Base-by-base conservation (phyloP, 2,888 invertebrate genomes). In the Leptinotarsa tumamoca region DNA sequence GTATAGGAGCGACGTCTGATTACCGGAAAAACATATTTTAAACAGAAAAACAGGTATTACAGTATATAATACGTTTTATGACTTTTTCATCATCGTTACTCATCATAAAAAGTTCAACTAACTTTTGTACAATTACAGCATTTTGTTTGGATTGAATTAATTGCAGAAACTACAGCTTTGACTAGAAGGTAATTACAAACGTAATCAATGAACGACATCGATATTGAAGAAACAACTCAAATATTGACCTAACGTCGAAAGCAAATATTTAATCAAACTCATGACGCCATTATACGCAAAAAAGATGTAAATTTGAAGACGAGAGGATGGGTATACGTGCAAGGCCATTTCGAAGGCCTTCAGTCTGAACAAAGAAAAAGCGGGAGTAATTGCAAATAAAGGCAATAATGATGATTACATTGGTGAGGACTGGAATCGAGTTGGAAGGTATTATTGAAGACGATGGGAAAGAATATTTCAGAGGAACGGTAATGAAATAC, bases 331-430 rank as follows among this genome's bases (percentile, higher is more conserved):
- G 43, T 43, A 43, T 75, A 51, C 63, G n/a, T 49, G 43, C 71
- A 76, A 76, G 71, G 73, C 61, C 73, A 66, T 15, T n/a, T 7
- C 27, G 63, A 76, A 76, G 76, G 73, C 63, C 73, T 27, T 23
- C 43, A 43, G 50, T 69, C 27, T 51, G n/a, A 56, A 70, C 69
- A 72, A 58, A 71, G 68, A 72, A 71, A 61, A 21, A 66, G 63
- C 67, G 23, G 66, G 63, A 61, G 51, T 75, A 73, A 72, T 68
- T 70, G 67, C 58, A 67, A 73, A 72, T 52, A 63, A n/a, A 33
- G 63, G 21, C 51, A 61, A 71, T 71, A 49, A 72, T 67, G 68
- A 58, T 69, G 67, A 76, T 76, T 72, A 67, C 43, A 51, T 54
- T 67, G 61, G 66, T 50, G 50, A 50, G 56, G 23, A 49, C 21